Evolutionary conservation across 2,113 vertebrate genomes (phyloP).

Genomic region (Galeopterus variegatus): DNA sequence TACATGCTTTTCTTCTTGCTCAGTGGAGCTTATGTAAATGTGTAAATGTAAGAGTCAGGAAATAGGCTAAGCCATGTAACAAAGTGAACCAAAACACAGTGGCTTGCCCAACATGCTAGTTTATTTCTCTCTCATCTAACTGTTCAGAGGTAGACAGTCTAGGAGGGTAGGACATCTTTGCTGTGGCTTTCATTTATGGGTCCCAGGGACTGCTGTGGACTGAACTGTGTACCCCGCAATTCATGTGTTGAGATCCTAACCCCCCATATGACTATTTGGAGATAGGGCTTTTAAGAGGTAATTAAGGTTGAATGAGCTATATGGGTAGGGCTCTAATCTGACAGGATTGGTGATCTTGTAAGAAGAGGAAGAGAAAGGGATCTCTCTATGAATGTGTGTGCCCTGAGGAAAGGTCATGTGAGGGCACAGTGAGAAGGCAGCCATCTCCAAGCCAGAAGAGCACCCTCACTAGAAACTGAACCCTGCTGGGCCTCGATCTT

Average conservation of each 20-base stretch:
- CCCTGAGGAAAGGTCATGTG: not conserved
- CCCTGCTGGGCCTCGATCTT: not conserved
- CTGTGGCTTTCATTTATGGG: not conserved
- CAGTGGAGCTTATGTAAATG: not conserved
- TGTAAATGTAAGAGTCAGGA: not conserved
- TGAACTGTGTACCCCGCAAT: not conserved
- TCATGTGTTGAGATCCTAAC: not conserved
- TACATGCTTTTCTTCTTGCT: not conserved
- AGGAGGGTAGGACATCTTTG: not conserved
- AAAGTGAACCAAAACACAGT: not conserved
- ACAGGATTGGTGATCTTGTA: not conserved
- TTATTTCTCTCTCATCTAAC: not conserved
- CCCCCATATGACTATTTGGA: not conserved
- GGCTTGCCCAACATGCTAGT: not conserved
- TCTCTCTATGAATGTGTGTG: not conserved
- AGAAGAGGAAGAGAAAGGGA: not conserved
- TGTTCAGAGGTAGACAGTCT: not conserved
- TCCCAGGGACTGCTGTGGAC: not conserved
- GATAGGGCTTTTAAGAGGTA: not conserved
- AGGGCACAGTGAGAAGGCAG: not conserved
- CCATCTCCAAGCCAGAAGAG: not conserved
- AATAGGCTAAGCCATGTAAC: not conserved
- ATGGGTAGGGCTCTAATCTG: not conserved
- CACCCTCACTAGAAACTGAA: not conserved
- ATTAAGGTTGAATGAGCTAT: not conserved